phyloP scores from a whole-genome alignment of 2,797 vertebrate species.

The Pseudotriccus pelzelni region DNA sequence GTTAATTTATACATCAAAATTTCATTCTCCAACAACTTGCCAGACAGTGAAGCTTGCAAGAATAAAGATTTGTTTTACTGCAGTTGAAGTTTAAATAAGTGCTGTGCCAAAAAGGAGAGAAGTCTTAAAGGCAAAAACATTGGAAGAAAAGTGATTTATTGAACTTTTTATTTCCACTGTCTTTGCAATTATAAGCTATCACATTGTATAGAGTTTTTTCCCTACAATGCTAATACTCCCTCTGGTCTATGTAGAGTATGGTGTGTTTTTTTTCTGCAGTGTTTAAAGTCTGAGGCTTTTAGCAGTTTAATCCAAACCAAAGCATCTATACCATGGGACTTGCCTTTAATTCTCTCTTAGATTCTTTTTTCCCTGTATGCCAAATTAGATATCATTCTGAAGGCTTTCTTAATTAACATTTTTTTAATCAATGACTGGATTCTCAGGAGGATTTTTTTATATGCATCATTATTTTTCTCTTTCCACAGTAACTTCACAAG shows the following conservation, averaged over 20 bases:
- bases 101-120: background rate
- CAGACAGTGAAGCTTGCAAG: background rate
- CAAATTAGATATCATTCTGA: conserved; percentile 68
- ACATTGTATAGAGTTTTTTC: background rate
- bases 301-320: conserved; percentile 43
- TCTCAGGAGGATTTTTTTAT: conserved; percentile 59
- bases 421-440: conserved; percentile 57
- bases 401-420: conserved; percentile 66
- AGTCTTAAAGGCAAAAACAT: background rate
- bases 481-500: conserved; percentile 53
- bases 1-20: background rate
- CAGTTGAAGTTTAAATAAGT: background rate
- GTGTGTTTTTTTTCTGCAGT: background rate
- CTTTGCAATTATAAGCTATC: conserved; percentile 43
- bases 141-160: conserved; percentile 13
- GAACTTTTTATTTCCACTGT: conserved; percentile 17
- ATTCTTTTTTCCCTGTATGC: conserved; percentile 51
- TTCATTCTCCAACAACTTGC: background rate
- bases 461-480: conserved; percentile 57
- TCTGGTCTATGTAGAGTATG: conserved; percentile 4
- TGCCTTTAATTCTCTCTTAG: conserved; percentile 61
- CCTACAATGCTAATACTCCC: background rate
- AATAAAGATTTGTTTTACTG: background rate
- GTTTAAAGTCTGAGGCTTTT: conserved; percentile 46
- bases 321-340: conserved; percentile 22